Evolutionary conservation across 2,888 invertebrate genomes (phyloP), one percentile per base, ranked within the genome.

Genomic region (Metalampra italica): DNA sequence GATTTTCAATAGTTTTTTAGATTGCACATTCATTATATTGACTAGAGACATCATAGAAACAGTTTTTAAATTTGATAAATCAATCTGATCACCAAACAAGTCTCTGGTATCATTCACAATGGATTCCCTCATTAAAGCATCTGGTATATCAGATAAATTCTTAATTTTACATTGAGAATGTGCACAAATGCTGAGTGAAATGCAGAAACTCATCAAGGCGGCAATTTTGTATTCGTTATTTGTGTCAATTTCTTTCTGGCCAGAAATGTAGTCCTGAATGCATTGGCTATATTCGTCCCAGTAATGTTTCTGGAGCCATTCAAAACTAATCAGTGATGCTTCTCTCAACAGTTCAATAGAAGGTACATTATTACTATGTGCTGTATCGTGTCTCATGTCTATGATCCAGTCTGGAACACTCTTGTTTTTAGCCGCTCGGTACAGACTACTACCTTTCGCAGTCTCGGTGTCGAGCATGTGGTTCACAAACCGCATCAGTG

Each of bases 341-440:
- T 91, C 87, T 68, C 92, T 85, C 4, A 96, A 79, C 45, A 92
- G 77, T 40, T 83, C 82, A 29, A 94, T 72, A 0, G 93, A 90
- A 12, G 96, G 95, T 30, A 95, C 75, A 53, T 90, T 90, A 55
- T 92, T 90, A 47, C 91, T 91, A 71, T 97, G 96, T 29, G 96
- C 94, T 37, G 94, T 92, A 55, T 94, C 93, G 72, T 97, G 96
- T 46, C 96, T 90, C 46, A 96, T 74, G 56, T 93, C 92, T 7
- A 96, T 92, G 49, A 97, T 90, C 95, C 96, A 96, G 52, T 93
- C 92, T 0, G 96, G 96, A 38, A 96, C 91, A 39, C 92, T 92
- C 50, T 93, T 78, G 73, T 92, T 90, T 54, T 88, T 89, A 0
- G 93, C 94, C 32, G 92, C 92, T 63, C 88, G 82, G 52, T 84